Evolutionary conservation across 2,113 vertebrate species (phyloP).

Genomic region (Dipodomys merriami): DNA sequence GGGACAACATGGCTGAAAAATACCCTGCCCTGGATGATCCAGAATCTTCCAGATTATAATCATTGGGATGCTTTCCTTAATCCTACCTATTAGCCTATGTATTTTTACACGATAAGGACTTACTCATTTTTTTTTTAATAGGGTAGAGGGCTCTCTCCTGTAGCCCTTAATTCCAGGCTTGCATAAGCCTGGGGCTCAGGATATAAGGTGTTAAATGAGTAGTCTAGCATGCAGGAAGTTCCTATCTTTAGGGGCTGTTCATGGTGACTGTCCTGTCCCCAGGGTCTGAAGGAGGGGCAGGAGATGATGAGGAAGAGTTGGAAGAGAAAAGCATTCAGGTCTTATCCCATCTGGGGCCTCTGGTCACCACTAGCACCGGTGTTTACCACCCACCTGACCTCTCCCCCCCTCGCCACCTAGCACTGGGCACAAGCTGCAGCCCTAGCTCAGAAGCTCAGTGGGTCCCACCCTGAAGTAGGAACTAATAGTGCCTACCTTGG

Average conservation of each 20-base stretch:
- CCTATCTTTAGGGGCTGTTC: not conserved
- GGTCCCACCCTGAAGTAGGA: not conserved
- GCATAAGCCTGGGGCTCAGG: not conserved
- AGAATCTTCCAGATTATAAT: conserved; percentile 51
- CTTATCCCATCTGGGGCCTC: not conserved
- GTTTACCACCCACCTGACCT: not conserved
- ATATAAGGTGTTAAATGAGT: not conserved
- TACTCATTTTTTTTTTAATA: not conserved
- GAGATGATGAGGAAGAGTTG: not conserved
- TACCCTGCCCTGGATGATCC: not conserved
- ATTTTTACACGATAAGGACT: conserved; percentile 12
- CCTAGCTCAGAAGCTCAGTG: not conserved
- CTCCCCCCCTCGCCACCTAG: no score
- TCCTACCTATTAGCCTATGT: not conserved
- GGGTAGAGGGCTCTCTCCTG: not conserved
- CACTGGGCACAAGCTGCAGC: no score
- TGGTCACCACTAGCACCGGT: no score
- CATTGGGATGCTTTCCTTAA: not conserved
- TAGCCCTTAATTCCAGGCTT: conserved; percentile 41
- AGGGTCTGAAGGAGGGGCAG: not conserved
- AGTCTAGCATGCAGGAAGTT: not conserved
- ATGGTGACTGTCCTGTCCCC: not conserved
- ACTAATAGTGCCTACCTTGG: not conserved
- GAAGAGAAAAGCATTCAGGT: not conserved
- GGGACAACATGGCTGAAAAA: not conserved